A percentile compares a stretch with the other conserved stretches of the same genome.
phyloP scores from a whole-genome alignment of 2,888 invertebrate species.

The Mimas tiliae region DNA sequence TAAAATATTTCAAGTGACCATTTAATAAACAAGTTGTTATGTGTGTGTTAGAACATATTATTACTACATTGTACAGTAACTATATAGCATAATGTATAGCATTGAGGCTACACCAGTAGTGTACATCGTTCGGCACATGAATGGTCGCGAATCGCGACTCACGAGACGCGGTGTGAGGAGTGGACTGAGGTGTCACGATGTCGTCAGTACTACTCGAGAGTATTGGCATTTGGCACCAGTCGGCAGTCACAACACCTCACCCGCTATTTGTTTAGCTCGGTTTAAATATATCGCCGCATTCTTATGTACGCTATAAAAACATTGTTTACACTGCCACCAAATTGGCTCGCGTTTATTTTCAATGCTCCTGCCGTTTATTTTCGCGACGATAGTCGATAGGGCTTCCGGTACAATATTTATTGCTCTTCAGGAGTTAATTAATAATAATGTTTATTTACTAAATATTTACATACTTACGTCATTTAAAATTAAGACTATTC shows the following conservation, averaged over 20 bases:
- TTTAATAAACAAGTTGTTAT: neutral
- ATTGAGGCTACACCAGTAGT: neutral
- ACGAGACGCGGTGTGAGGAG: too few relatives aligned
- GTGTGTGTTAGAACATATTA: too few relatives aligned
- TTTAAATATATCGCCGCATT: constrained; percentile 22
- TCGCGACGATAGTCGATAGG: neutral
- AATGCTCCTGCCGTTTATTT: neutral
- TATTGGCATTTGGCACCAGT: neutral
- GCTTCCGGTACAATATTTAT: too few relatives aligned
- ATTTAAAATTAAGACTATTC: too few relatives aligned
- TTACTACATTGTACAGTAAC: neutral
- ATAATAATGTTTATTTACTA: too few relatives aligned
- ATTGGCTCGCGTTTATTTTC: constrained; percentile 17
- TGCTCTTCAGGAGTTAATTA: too few relatives aligned
- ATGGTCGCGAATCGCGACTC: neutral
- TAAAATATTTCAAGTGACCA: neutral
- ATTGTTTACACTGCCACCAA: constrained; percentile 19
- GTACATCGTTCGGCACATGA: neutral
- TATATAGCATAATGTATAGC: neutral
- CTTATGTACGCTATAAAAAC: constrained; percentile 21
- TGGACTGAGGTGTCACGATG: neutral
- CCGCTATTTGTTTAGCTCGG: constrained; percentile 17
- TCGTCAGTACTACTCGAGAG: too few relatives aligned
- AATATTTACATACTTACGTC: too few relatives aligned
- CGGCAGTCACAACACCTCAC: neutral